Conservation (phyloP, 2,797 vertebrate genomes). For the Macropus fuliginosus region DNA sequence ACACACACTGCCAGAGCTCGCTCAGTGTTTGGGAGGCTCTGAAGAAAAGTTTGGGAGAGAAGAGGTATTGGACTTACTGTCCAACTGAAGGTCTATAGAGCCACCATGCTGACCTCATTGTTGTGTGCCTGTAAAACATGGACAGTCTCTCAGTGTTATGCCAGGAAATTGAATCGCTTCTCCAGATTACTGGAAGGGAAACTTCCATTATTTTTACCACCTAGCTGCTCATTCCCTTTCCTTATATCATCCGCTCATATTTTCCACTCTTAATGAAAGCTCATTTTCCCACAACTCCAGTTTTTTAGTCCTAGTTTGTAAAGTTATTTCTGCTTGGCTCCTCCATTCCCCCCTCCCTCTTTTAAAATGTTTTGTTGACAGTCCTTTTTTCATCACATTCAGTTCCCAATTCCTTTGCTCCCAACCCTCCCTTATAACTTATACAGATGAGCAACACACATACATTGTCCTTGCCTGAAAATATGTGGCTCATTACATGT, state of each 20-base stretch:
- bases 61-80: too few species aligned
- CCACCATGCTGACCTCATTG: too few species aligned
- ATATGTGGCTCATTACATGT: not conserved
- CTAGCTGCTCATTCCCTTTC: not conserved
- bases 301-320: not conserved
- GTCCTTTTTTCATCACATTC: not conserved
- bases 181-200: not conserved
- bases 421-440: not conserved
- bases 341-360: not conserved
- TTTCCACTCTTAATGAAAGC: not conserved
- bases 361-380: not conserved
- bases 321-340: not conserved
- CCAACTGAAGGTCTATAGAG: too few species aligned
- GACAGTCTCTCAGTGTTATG: too few species aligned
- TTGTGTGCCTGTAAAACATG: too few species aligned
- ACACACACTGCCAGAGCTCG: too few species aligned
- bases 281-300: not conserved
- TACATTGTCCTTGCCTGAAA: not conserved
- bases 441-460: not conserved
- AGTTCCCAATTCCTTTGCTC: not conserved
- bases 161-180: too few species aligned
- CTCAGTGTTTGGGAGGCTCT: too few species aligned
- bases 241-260: not conserved
- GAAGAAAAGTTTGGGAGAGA: too few species aligned
- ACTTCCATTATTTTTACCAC: not conserved